phyloP scores from a whole-genome alignment of 1,140 invertebrate genomes.

The Oppia nitens region DNA sequence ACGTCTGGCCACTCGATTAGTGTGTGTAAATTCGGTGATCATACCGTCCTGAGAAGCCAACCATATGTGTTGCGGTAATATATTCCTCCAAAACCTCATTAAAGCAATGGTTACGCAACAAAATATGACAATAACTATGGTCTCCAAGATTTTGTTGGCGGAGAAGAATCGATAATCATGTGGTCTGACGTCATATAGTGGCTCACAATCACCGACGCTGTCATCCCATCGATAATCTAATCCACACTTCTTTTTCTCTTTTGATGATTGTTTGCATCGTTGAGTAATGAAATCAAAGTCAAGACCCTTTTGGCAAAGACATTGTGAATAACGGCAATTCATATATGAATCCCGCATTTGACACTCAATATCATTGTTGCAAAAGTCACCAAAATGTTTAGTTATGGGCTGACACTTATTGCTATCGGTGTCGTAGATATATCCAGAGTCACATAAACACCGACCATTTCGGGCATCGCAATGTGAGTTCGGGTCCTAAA shows the following conservation, averaged over 20 bases:
- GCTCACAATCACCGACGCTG: background rate
- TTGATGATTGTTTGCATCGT: background rate
- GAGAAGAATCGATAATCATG: background rate
- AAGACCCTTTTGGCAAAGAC: background rate
- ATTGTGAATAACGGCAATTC: background rate
- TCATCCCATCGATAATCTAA: background rate
- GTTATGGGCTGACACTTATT: background rate
- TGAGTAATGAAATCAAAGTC: background rate
- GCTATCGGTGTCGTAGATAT: background rate
- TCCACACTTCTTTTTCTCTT: background rate
- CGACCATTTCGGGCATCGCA: background rate
- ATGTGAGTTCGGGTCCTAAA: background rate
- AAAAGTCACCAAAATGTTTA: background rate
- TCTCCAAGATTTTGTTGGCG: background rate
- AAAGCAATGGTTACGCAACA: background rate
- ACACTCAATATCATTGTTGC: background rate
- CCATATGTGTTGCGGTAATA: background rate
- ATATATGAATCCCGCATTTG: background rate
- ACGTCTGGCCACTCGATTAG: background rate
- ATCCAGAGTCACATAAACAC: background rate
- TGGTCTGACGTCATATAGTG: background rate
- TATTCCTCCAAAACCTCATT: background rate
- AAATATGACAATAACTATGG: background rate
- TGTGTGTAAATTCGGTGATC: background rate
- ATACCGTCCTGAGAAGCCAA: background rate